Percentiles rank a stretch among this genome's conserved stretches.
phyloP scores from a whole-genome alignment of 2,888 invertebrate genomes.

The Ecliptopera silaceata region DNA sequence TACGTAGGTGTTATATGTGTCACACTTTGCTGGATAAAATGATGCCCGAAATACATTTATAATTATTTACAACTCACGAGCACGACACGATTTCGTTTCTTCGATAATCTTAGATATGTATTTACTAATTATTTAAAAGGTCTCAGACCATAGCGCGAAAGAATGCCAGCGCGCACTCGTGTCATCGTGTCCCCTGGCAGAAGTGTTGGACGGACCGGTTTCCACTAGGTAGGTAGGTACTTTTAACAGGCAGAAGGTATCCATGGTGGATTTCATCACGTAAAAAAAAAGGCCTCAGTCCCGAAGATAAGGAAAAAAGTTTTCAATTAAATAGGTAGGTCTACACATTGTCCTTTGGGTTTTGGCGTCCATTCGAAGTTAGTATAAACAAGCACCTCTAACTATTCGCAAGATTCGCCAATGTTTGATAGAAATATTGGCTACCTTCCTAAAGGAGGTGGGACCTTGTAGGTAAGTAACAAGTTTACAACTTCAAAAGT shows the following conservation, averaged over 20 bases:
- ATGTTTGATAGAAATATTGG: slow-evolving; percentile 26
- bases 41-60: too few relatives aligned
- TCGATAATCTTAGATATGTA: too few relatives aligned
- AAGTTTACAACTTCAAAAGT: slow-evolving; percentile 18
- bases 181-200: too few relatives aligned
- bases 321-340: slow-evolving; percentile 2
- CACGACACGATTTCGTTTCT: too few relatives aligned
- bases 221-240: not conserved
- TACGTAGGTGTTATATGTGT: not conserved
- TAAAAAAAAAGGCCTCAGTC: not conserved
- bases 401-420: slow-evolving; percentile 20
- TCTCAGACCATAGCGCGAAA: too few relatives aligned
- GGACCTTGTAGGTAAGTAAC: not conserved
- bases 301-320: not conserved
- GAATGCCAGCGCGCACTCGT: too few relatives aligned
- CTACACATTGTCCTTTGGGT: slow-evolving; percentile 10
- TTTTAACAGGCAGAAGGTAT: not conserved
- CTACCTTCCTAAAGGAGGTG: slow-evolving; percentile 8
- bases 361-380: slow-evolving; percentile 13
- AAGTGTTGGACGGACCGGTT: too few relatives aligned
- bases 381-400: slow-evolving; percentile 7
- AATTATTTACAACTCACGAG: too few relatives aligned
- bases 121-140: too few relatives aligned
- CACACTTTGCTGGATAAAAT: not conserved
- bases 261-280: too few relatives aligned